Base-by-base conservation (phyloP, 2,113 vertebrate genomes). In the Gopherus flavomarginatus region DNA sequence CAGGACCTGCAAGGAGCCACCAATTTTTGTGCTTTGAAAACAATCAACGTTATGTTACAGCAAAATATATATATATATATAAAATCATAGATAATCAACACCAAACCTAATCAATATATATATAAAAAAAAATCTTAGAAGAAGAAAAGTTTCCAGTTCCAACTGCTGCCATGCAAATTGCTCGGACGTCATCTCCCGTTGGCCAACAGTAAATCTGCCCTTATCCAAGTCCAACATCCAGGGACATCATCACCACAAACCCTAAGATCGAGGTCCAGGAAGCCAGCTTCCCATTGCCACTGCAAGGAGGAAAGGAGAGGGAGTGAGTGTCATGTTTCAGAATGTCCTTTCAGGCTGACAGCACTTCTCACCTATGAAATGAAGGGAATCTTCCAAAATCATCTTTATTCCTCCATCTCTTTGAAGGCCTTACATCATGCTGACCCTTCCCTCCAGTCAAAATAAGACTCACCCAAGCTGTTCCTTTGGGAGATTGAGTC, bases 181-280 rank as follows among this genome's bases (percentile, higher is more conserved):
- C 31, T 96, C 89, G 2, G 90, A 31, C 2, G 53, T 79, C 92
- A 62, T 22, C 86, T 96, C 69, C 91, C 31, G 83, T 81, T 3
- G 89, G 85, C 65, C 17, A 0, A 4, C 0, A 1, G 47, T 0
- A 0, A 54, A 0, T 0, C 38, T 4, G 16, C 85, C 8, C 7
- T 98, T 98, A 99, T 57, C 99, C 99, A 35, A 99, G 98, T 35
- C 99, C 99, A 2, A 99, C 99, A 0, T 99, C 99, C 90, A 99
- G 97, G 35, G 99, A 99, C 99, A 99, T 99, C 99, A 99, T 99
- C 97, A 99, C 99, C 82, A 99, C 98, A 3, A 99, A 99, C 10
- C 99, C 99, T 82, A 99, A 77, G 77, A 99, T 98, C 35, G 99
- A 99, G 24, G 99, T 99, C 99, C 99, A 99, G 83, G 99, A 99